phyloP scores from a whole-genome alignment of 1,140 invertebrate species.

The Battus philenor region DNA sequence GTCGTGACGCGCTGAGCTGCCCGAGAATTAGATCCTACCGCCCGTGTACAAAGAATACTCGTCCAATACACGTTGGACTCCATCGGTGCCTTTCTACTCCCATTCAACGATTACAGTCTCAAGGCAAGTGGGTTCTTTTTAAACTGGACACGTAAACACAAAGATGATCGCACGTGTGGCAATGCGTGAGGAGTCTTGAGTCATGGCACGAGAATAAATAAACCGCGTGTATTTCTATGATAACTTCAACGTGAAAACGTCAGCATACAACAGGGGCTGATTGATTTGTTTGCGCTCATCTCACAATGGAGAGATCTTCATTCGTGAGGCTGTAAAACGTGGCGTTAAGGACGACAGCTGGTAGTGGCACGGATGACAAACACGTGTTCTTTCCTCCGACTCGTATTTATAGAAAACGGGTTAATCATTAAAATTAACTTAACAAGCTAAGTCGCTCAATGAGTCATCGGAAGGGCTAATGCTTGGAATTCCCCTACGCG shows the following conservation, averaged over 20 bases:
- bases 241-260: constrained; percentile 26
- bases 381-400: too few species aligned
- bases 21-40: constrained; percentile 45
- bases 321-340: not conserved
- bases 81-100: not conserved
- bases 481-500: too few species aligned
- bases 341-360: not conserved
- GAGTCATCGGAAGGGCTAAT: too few species aligned
- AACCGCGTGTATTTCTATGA: constrained; percentile 27
- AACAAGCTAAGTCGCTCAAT: too few species aligned
- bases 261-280: constrained; percentile 21
- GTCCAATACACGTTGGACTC: not conserved
- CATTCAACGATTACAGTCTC: not conserved
- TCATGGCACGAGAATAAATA: constrained; percentile 34
- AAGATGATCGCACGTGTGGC: constrained; percentile 34
- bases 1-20: constrained; percentile 38
- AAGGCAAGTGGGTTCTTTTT: constrained; percentile 12
- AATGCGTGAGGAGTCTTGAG: constrained; percentile 37
- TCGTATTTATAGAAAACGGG: too few species aligned
- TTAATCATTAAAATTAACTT: too few species aligned
- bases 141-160: constrained; percentile 23
- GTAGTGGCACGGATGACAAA: too few species aligned
- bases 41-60: constrained; percentile 15
- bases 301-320: constrained; percentile 18
- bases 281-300: constrained; percentile 32